Evolutionary conservation across 2,797 vertebrate species (phyloP).

Genomic region (Muscicapa striata): DNA sequence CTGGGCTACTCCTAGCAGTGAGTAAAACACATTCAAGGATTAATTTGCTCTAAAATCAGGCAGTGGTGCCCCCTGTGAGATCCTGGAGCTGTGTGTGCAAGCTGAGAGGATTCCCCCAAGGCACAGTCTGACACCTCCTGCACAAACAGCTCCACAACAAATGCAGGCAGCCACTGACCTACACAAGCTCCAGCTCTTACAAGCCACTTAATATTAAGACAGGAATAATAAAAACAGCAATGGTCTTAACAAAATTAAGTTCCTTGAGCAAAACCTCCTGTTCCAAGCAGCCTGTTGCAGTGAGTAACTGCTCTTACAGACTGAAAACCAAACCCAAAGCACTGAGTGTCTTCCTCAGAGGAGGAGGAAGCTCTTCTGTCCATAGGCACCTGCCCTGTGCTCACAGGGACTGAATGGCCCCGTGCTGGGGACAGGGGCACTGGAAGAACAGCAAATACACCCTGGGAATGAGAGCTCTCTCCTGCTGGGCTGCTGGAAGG

Average conservation of each 20-base stretch:
- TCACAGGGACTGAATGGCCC: accelerated
- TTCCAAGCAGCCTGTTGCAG: not conserved
- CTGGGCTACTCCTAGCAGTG: not conserved
- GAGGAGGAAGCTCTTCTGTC: not conserved
- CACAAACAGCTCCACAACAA: not conserved
- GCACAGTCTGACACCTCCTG: not conserved
- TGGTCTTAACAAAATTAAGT: not conserved
- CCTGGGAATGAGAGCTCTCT: not conserved
- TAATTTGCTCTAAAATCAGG: not conserved
- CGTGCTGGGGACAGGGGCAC: accelerated
- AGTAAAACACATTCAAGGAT: not conserved
- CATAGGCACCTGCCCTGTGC: not conserved
- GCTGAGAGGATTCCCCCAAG: not conserved
- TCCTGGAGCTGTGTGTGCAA: not conserved
- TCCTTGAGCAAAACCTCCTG: not conserved
- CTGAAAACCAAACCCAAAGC: not conserved
- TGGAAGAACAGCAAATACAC: not conserved
- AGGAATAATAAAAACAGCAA: not conserved
- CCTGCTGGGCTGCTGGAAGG: not conserved
- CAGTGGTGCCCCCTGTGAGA: not conserved
- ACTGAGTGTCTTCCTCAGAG: not conserved
- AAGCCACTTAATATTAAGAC: too few relatives aligned
- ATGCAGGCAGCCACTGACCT: accelerated
- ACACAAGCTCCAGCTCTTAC: not conserved
- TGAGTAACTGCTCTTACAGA: not conserved